Conservation (phyloP, 1,140 invertebrate genomes). For the Achroia grisella region DNA sequence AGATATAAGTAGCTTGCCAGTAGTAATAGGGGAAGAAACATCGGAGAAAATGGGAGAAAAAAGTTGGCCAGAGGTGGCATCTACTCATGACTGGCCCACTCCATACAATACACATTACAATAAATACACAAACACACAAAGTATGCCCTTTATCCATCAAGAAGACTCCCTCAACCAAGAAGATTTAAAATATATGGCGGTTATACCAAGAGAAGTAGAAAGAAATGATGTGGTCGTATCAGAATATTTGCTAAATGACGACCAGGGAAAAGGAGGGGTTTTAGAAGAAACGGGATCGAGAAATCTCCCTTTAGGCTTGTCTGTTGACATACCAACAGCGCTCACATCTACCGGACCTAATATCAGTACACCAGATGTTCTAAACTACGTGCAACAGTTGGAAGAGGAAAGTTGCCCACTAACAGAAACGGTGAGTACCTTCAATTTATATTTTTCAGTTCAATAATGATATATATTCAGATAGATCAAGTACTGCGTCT, state of each 20-base stretch:
- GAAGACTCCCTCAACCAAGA: slow-evolving; percentile 38
- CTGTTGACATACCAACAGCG: slow-evolving; percentile 31
- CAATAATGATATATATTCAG: too few species aligned
- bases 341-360: slow-evolving; percentile 18
- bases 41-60: slow-evolving; percentile 34
- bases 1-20: slow-evolving; percentile 29
- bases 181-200: slow-evolving; percentile 46
- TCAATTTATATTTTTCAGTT: too few species aligned
- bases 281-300: slow-evolving; percentile 2
- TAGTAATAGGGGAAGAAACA: slow-evolving; percentile 51
- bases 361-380: slow-evolving; percentile 62
- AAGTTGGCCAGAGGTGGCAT: slow-evolving; percentile 9
- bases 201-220: slow-evolving; percentile 49
- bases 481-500: too few species aligned
- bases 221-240: slow-evolving; percentile 39
- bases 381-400: slow-evolving; percentile 55
- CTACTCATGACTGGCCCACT: slow-evolving; percentile 20
- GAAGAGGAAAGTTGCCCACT: slow-evolving; percentile 44
- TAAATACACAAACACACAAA: slow-evolving; percentile 34
- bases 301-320: slow-evolving; percentile 14
- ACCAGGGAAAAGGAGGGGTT: slow-evolving; percentile 5
- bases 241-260: slow-evolving; percentile 30
- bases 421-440: too few species aligned
- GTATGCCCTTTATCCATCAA: slow-evolving; percentile 53
- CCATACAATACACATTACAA: slow-evolving; percentile 37